These are phyloP conservation scores for Etheostoma nigrum DNA, from an alignment of 2,797 vertebrate species.

Conservation along the genomic window DNA sequence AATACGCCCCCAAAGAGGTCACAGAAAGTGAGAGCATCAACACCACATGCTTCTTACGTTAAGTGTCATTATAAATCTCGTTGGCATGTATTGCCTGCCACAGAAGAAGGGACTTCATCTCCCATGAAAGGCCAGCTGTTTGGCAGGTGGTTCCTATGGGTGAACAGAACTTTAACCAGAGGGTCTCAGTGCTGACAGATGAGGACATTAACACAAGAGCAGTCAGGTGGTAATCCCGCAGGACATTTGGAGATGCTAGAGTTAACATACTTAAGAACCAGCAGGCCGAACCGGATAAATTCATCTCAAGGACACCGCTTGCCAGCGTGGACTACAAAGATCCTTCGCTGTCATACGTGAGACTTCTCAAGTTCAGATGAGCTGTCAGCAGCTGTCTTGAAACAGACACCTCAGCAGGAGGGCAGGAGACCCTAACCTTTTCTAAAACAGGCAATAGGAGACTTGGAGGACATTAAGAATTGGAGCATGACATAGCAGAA, in stretches of 20 bases:
- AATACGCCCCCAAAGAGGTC: slow-evolving; percentile 10
- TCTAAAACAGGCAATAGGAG: slow-evolving; percentile 78
- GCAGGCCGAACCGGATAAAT: background rate
- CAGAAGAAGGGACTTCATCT: slow-evolving; percentile 50
- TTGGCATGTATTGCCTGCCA: slow-evolving; percentile 39
- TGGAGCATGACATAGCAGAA: slow-evolving; percentile 26
- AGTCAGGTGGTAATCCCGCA: slow-evolving; percentile 56
- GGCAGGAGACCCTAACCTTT: slow-evolving; percentile 64
- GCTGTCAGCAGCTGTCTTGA: slow-evolving; percentile 84
- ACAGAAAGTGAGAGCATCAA: slow-evolving; percentile 29
- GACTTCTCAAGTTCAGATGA: slow-evolving; percentile 82
- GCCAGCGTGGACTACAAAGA: slow-evolving; percentile 61
- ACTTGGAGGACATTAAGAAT: slow-evolving; percentile 70
- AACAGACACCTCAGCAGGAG: slow-evolving; percentile 79
- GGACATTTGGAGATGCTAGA: slow-evolving; percentile 45
- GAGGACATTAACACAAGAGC: slow-evolving; percentile 51
- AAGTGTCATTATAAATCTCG: slow-evolving; percentile 44
- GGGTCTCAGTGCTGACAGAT: slow-evolving; percentile 48
- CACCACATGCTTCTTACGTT: slow-evolving; percentile 31
- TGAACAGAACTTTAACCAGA: slow-evolving; percentile 35
- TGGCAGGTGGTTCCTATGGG: slow-evolving; percentile 36
- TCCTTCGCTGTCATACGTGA: slow-evolving; percentile 66
- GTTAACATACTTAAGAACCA: slow-evolving; percentile 34
- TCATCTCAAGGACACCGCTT: slow-evolving; percentile 30
- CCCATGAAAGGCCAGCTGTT: slow-evolving; percentile 69